Evolutionary conservation across 1,140 invertebrate species (phyloP).

Genomic region (Trissolcus basalis): DNA sequence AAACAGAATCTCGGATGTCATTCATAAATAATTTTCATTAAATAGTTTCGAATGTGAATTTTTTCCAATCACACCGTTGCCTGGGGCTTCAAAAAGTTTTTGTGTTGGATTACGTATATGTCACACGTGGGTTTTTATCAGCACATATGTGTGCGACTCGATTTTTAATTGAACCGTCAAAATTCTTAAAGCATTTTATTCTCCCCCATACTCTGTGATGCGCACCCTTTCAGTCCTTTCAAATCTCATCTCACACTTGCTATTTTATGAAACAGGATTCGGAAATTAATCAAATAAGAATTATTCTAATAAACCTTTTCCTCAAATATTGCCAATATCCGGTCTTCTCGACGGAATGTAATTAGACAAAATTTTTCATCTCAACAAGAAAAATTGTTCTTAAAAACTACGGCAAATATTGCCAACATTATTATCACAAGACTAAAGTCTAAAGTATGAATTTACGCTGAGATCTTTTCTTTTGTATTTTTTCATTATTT

Average conservation of each 20-base stretch:
- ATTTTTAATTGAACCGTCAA: slow-evolving; percentile 12
- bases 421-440: no score
- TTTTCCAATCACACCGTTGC: no score
- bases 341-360: slow-evolving; percentile 17
- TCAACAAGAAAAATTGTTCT: not conserved
- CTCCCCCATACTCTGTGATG: slow-evolving; percentile 2
- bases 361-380: not conserved
- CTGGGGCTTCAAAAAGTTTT: no score
- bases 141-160: not conserved
- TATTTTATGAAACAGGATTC: slow-evolving; percentile 48
- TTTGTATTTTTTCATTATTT: no score
- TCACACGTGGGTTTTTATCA: no score
- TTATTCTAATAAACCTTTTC: slow-evolving; percentile 40
- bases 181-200: slow-evolving; percentile 14
- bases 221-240: slow-evolving; percentile 6
- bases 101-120: no score
- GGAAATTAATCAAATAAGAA: slow-evolving; percentile 48
- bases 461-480: no score
- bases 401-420: no score
- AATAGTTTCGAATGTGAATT: no score
- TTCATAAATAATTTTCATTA: no score
- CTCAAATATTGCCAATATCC: slow-evolving; percentile 51
- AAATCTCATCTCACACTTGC: slow-evolving; percentile 37
- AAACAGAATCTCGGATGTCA: no score
- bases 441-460: no score